These are phyloP conservation scores for Pipistrellus nathusii DNA, from an alignment of 2,797 vertebrate genomes.

Conservation along the genomic window DNA sequence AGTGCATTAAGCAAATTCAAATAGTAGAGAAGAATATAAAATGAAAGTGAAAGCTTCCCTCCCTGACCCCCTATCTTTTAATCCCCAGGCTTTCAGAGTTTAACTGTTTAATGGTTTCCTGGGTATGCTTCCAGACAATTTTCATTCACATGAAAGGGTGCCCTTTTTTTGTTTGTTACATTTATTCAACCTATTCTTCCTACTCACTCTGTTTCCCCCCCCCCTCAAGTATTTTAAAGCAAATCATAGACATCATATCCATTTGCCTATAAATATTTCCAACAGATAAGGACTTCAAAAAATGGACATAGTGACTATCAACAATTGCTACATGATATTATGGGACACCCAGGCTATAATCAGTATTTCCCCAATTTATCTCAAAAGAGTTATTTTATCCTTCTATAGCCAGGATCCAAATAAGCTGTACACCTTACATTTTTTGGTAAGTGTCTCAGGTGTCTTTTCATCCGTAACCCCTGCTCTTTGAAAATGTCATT, in stretches of 20 bases:
- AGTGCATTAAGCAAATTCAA: constrained; percentile 66
- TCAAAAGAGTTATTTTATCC: background rate
- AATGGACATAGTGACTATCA: background rate
- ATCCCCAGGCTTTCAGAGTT: background rate
- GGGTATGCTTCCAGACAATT: background rate
- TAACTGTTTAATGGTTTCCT: background rate
- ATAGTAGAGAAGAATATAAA: constrained; percentile 8
- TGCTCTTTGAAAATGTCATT: constrained; percentile 18
- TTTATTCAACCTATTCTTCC: background rate
- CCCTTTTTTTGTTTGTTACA: background rate
- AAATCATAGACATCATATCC: background rate
- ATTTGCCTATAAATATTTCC: constrained; percentile 28
- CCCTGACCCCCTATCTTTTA: background rate
- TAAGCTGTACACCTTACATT: background rate
- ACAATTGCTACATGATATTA: background rate
- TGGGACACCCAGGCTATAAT: background rate
- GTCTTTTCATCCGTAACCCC: background rate
- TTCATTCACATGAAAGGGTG: background rate
- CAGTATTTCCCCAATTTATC: background rate
- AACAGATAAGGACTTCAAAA: constrained; percentile 9
- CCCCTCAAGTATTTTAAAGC: constrained; percentile 58
- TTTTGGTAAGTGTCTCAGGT: background rate
- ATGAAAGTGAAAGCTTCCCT: background rate
- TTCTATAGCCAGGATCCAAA: background rate
- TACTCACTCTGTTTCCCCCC: too few species aligned